Base-by-base conservation (phyloP, 1,140 invertebrate species). In the Ips typographus region DNA sequence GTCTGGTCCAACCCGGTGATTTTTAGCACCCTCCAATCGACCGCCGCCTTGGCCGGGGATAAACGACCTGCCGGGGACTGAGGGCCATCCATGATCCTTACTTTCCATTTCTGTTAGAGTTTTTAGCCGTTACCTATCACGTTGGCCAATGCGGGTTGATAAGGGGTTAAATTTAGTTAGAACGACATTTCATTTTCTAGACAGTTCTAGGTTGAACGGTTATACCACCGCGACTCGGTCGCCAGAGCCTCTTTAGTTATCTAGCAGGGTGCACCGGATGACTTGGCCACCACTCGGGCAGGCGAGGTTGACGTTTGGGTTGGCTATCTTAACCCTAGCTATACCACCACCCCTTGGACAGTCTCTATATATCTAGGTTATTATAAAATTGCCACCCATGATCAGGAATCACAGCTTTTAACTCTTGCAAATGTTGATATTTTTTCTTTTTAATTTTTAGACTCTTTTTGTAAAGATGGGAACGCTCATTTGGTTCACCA, bases 121-220 rank as follows among this genome's bases (percentile, higher is more conserved):
- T 55, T 5, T 55, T 55, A 55, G 52, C 52, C 52, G 4, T 55
- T 55, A n/a, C 52, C 52, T 37, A 55, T 55, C 52, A 55, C 52
- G 52, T 36, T 55, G 52, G 52, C 52, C 7, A 5, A 37, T 55
- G 6, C 52, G 52, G 52, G 1, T 55, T 55, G 52, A 55, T 7
- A 55, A 1, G 36, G 52, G 52, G 36, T 47, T 6, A 47, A 47
- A 5, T 47, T 22, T 22, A 22, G 22, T 22, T 22, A 22, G 22
- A 22, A 22, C 5, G 44, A 47, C 5, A 47, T 47, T 47, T 47
- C 5, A 1, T 47, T 47, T 47, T n/a, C 44, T 47, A 6, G n/a
- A 47, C 5, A 6, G 44, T 47, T n/a, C 44, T 22, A 22, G 44
- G 5, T 47, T 5, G 44, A 6, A 47, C 44, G 44, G 44, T 47